Conservation (phyloP, 1,140 invertebrate genomes). For the Ptiloglossa arizonensis region DNA sequence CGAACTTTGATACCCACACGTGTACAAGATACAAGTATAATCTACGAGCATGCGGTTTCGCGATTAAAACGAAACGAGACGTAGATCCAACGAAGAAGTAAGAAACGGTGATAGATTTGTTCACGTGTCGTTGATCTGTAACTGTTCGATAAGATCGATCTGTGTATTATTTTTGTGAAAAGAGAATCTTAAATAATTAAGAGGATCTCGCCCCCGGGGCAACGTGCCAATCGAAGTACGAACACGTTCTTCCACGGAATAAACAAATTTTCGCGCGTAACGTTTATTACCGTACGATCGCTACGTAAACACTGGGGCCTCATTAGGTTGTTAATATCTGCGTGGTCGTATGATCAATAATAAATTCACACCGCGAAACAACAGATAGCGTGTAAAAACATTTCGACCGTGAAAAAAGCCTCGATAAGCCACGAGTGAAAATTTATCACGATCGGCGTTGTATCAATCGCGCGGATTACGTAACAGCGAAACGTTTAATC, state of each 20-base stretch:
- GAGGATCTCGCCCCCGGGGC: no score
- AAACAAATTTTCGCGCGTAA: no score
- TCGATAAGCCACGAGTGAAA: conserved; percentile 12
- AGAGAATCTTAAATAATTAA: no score
- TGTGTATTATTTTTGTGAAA: no score
- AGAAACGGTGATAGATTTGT: no score
- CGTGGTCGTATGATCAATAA: neutral
- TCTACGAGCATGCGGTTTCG: neutral
- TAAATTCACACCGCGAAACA: conserved; percentile 1
- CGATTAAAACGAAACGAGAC: neutral
- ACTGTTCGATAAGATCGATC: no score
- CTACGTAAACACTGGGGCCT: no score
- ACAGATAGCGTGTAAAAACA: neutral
- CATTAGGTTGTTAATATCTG: conserved; percentile 6
- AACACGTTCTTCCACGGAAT: no score
- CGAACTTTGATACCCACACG: neutral
- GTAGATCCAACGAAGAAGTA: neutral
- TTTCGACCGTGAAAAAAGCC: neutral
- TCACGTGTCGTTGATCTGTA: no score
- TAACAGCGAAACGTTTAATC: conserved; percentile 47
- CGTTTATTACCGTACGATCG: no score
- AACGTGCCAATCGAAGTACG: no score
- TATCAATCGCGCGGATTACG: conserved; percentile 51
- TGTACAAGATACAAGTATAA: neutral
- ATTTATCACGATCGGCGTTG: conserved; percentile 43